Evolutionary conservation across 2,113 vertebrate genomes (phyloP).

Genomic region (Sarotherodon lohbergeri): DNA sequence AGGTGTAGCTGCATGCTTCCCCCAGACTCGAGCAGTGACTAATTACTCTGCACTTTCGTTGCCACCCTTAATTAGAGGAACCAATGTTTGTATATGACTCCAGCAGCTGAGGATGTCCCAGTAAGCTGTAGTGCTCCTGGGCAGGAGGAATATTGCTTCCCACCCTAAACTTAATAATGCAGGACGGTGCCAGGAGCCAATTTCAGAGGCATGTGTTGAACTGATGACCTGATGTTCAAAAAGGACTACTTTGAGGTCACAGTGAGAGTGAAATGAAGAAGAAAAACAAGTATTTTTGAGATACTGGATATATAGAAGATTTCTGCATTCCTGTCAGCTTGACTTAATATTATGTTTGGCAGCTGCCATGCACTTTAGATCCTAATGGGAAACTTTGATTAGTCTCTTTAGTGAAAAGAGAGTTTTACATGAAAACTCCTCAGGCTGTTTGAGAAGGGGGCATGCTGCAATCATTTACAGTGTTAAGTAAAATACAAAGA

Average conservation of each 20-base stretch:
- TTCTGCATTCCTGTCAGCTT: neutral
- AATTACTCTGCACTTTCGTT: slow-evolving; percentile 14
- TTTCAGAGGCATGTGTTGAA: slow-evolving; percentile 29
- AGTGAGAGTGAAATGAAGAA: neutral
- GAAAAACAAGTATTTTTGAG: neutral
- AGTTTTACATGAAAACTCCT: neutral
- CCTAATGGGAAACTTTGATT: neutral
- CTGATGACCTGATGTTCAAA: slow-evolving; percentile 15
- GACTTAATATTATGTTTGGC: neutral
- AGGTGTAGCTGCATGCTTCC: neutral
- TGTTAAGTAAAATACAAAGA: neutral
- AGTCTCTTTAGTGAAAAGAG: neutral
- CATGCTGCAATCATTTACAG: neutral
- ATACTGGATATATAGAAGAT: neutral
- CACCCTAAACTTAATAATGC: slow-evolving; percentile 30
- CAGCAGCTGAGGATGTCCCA: slow-evolving; percentile 2
- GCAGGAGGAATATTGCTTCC: neutral
- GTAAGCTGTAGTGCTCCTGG: neutral
- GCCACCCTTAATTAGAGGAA: slow-evolving; percentile 10
- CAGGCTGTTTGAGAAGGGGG: neutral
- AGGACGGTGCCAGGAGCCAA: neutral
- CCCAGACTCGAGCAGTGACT: neutral
- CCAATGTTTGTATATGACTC: slow-evolving; percentile 8
- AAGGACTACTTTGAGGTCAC: neutral
- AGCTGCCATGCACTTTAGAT: neutral